Evolutionary conservation across 2,888 invertebrate species (phyloP), one percentile per base, ranked within the genome.

Genomic region (Trichacis sp.): DNA sequence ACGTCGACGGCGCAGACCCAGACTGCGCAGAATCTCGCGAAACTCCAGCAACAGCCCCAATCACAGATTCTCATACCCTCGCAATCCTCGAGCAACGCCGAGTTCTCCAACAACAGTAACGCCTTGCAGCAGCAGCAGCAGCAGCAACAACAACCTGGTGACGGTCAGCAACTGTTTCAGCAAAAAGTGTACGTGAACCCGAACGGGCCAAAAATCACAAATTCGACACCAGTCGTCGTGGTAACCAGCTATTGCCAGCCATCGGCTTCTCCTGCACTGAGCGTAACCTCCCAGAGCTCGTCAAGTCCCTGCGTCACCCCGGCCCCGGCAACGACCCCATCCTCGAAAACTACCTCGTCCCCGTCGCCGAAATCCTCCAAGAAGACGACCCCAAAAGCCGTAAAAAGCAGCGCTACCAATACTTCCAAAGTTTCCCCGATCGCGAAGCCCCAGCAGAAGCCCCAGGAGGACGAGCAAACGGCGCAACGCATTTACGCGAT

Each of bases 401-500:
- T 90, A 52, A 88, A 90, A 48, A 86, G 88, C 0, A 86, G 86
- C 70, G 85, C 88, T 1, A 88, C 88, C 0, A 88, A 87, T 65
- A 85, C 90, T 1, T 85, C 90, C 17, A 91, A 91, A 82, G 84
- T 91, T 1, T 89, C 90, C 29, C 88, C 90, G 1, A 87, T 91
- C 24, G 89, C 91, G 3, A 89, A 89, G 78, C 88, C 88, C 1
- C 87, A 88, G 61, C 92, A 92, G 72, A 93, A 93, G 79, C 92
- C 92, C 1, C 89, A 92, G 69, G 93, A 93, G 85, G 93, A 93
- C 74, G 93, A 93, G 77, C 92, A 92, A 78, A 93, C 93, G 0
- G 92, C 92, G 0, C 92, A 93, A 77, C 87, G 93, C 70, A 93
- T 93, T 73, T 89, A 93, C 64, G 92, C 92, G 69, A 93, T 93